Evolutionary conservation across 2,797 vertebrate genomes (phyloP), one percentile per base, ranked within the genome.

Genomic region (Delichon dasypus): DNA sequence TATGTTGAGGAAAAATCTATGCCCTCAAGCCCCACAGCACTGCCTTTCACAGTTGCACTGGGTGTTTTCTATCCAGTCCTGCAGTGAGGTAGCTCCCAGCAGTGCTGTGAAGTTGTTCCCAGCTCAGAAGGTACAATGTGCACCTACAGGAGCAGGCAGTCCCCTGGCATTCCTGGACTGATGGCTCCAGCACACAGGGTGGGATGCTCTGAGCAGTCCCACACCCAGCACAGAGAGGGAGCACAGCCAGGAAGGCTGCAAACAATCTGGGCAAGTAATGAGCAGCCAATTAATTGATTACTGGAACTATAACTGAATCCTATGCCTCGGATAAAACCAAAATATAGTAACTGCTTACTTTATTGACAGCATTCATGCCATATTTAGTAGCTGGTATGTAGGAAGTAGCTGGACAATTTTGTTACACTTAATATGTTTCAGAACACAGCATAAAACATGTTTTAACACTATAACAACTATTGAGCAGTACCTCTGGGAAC

Each of bases 401-500:
- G 91, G 93, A 94, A 90, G 87, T 89, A 94, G 92, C 86, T 83
- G 89, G 94, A 96, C 91, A 96, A 96, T 96, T 97, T 84, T 91
- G 85, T 96, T 97, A 87, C 85, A 94, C 89, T 95, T 97, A 97
- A 97, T 96, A 96, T 90, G 80, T 95, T 96, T 94, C 91, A 89
- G 89, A 88, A 93, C 58, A 91, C 73, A 86, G 90, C 85, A 92
- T 96, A 97, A 96, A 96, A 94, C 96, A 95, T 97, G 90, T 88
- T 96, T 96, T 94, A 96, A 92, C 82, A 94, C 89, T 95, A 54
- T 96, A 96, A 93, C 95, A 97, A 97, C 95, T 97, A 94, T 95
- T 96, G 94, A 97, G 94, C 91, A 94, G 95, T 96, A 97, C 97
- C 97, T 96, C 89, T 90, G 97, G 97, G 97, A 98, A 96, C 86